Evolutionary conservation across 2,797 vertebrate species (phyloP).

Genomic region (Ceyx erithaca): DNA sequence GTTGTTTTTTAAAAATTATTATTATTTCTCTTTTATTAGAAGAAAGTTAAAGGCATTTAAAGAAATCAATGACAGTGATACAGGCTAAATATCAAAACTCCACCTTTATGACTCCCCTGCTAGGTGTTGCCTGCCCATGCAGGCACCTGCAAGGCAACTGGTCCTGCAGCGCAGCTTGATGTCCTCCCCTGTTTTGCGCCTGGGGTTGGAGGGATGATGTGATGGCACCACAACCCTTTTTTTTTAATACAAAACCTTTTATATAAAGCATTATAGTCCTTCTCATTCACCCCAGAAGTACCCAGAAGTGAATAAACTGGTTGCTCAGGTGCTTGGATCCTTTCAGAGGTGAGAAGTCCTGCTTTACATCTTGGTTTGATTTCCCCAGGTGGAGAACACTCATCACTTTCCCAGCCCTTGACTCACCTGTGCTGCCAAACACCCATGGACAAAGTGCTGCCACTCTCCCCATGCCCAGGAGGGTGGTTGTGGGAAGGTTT

Average conservation of each 20-base stretch:
- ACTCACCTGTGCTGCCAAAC: neutral
- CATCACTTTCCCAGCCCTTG: neutral
- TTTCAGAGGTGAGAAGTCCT: neutral
- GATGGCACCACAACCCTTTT: neutral
- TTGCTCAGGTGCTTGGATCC: neutral
- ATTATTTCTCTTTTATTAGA: slow-evolving; percentile 62
- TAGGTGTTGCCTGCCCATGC: accelerated
- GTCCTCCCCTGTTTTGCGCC: neutral
- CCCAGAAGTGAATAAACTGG: neutral
- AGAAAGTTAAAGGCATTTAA: slow-evolving; percentile 48
- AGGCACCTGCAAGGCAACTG: neutral
- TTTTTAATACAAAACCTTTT: neutral
- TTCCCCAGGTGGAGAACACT: neutral
- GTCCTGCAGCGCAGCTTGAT: neutral
- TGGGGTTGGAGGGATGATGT: neutral
- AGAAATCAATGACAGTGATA: neutral
- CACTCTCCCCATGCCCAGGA: accelerated
- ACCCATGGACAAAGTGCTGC: too few species aligned
- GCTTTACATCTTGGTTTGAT: neutral
- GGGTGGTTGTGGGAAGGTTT: neutral
- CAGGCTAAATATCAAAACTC: slow-evolving; percentile 17
- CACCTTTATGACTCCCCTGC: neutral
- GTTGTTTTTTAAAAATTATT: neutral
- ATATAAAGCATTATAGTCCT: neutral
- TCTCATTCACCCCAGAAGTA: neutral